These are phyloP conservation scores for Chroicocephalus ridibundus DNA, from an alignment of 2,113 vertebrate genomes.

Conservation along the genomic window DNA sequence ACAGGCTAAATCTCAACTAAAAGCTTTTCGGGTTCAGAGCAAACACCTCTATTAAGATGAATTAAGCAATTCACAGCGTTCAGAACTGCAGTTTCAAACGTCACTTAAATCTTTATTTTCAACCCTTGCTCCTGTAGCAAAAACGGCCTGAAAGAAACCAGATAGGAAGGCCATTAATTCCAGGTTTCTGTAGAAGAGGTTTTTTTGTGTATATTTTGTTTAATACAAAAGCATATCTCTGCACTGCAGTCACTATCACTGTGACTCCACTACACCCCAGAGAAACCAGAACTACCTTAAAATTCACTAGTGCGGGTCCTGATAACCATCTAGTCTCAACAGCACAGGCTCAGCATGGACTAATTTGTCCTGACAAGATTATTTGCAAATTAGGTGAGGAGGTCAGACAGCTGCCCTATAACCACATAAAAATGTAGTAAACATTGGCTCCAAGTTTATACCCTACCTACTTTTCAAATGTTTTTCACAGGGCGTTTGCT, in stretches of 20 bases:
- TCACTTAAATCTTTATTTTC: constrained; percentile 21
- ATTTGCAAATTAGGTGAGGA: constrained; percentile 61
- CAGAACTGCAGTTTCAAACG: background rate
- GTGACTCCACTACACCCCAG: background rate
- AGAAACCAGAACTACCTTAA: constrained; percentile 33
- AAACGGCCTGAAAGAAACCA: constrained; percentile 8
- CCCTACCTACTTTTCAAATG: background rate
- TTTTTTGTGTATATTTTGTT: background rate
- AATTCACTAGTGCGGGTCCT: background rate
- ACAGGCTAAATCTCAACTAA: constrained; percentile 62
- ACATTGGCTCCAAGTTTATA: background rate
- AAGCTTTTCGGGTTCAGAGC: constrained; percentile 35
- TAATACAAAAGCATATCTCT: background rate
- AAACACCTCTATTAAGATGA: constrained; percentile 51
- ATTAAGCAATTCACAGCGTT: constrained; percentile 37
- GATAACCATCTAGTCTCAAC: constrained; percentile 46
- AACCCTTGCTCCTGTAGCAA: background rate
- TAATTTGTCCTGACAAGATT: constrained; percentile 61
- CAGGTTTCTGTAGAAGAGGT: background rate
- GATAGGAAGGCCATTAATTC: background rate
- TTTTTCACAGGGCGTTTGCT: background rate
- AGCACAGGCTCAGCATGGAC: constrained; percentile 4
- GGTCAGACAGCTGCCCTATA: constrained; percentile 43
- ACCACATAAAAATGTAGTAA: background rate
- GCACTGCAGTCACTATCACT: background rate